A percentile compares a stretch with the other conserved stretches of the same genome.
Conservation (phyloP, 2,113 vertebrate genomes). For the Lagopus muta region DNA sequence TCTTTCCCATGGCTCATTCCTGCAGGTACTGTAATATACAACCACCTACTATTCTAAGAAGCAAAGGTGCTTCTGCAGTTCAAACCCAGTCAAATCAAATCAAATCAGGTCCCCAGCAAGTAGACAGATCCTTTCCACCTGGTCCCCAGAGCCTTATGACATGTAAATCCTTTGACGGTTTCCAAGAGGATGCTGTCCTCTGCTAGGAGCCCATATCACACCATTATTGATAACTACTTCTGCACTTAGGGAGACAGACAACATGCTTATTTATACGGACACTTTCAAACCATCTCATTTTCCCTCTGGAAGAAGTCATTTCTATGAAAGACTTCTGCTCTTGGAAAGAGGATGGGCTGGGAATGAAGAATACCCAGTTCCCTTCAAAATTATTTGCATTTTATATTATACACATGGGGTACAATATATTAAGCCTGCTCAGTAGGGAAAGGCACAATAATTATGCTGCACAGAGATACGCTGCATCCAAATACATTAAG, state of each 20-base stretch:
- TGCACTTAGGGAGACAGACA: slow-evolving; percentile 11
- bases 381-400: neutral
- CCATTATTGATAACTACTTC: slow-evolving; percentile 21
- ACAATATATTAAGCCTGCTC: neutral
- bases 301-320: slow-evolving; percentile 20
- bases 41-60: slow-evolving; percentile 14
- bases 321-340: neutral
- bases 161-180: slow-evolving; percentile 44
- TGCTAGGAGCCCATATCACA: neutral
- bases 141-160: neutral
- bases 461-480: neutral
- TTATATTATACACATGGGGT: neutral
- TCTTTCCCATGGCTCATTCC: neutral
- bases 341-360: neutral
- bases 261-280: slow-evolving; percentile 47
- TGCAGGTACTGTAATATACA: neutral
- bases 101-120: neutral
- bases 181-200: neutral
- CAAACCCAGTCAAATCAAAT: slow-evolving; percentile 7
- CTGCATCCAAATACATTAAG: neutral
- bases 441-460: neutral
- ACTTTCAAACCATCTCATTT: slow-evolving; percentile 22
- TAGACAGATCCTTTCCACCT: neutral
- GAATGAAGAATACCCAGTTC: neutral
- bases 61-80: slow-evolving; percentile 29